These are phyloP conservation scores for Silurus asotus DNA, from an alignment of 2,113 vertebrate genomes.

Conservation along the genomic window DNA sequence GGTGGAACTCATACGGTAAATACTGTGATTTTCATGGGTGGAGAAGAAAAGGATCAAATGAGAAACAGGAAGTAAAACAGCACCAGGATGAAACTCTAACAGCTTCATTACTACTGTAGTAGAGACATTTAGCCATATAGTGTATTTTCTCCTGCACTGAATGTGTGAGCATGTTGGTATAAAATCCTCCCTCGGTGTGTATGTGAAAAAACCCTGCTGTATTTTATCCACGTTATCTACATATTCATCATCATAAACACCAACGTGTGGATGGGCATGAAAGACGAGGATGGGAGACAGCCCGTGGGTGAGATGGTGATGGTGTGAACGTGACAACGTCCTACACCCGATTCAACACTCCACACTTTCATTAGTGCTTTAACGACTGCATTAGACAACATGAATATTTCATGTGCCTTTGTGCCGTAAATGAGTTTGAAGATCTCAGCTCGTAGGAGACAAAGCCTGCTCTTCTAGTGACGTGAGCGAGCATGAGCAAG, in stretches of 20 bases:
- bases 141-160: too few relatives aligned
- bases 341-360: background rate
- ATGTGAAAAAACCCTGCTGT: background rate
- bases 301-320: background rate
- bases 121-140: too few relatives aligned
- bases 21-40: too few relatives aligned
- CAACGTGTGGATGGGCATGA: background rate
- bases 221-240: background rate
- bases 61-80: too few relatives aligned
- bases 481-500: background rate
- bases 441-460: conserved; percentile 18
- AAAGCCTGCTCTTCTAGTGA: background rate
- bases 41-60: too few relatives aligned
- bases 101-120: too few relatives aligned
- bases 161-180: background rate
- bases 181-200: background rate
- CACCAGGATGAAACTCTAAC: too few relatives aligned
- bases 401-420: background rate
- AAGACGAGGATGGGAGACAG: background rate
- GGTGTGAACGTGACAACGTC: background rate
- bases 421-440: background rate
- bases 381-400: background rate
- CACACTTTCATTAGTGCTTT: background rate
- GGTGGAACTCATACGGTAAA: too few relatives aligned
- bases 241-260: conserved; percentile 1